These are phyloP conservation scores for Timema podura DNA, from an alignment of 2,888 invertebrate genomes.

Conservation along the genomic window DNA sequence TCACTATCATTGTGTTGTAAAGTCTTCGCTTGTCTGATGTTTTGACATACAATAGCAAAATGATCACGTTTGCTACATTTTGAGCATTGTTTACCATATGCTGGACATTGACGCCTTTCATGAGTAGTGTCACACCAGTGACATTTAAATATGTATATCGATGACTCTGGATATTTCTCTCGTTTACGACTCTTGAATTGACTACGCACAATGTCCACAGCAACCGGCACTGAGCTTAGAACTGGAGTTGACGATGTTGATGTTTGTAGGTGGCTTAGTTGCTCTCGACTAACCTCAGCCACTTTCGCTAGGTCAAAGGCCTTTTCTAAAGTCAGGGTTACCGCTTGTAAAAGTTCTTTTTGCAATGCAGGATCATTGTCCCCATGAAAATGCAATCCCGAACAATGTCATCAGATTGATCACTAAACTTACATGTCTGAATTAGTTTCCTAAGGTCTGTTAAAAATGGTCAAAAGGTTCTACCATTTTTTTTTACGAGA, in stretches of 20 bases:
- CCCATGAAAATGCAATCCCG: constrained; percentile 1
- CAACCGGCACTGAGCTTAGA: neutral
- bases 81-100: neutral
- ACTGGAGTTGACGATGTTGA: neutral
- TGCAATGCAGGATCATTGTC: neutral
- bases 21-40: neutral
- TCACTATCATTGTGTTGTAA: neutral
- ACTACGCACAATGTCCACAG: neutral
- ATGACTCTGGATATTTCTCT: neutral
- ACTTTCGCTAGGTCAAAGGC: neutral
- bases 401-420: neutral
- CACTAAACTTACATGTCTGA: neutral
- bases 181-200: neutral
- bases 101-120: neutral
- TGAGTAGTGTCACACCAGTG: neutral
- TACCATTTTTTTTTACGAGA: neutral
- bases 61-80: neutral
- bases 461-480: neutral
- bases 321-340: neutral
- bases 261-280: neutral
- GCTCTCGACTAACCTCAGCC: neutral
- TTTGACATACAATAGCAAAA: constrained; percentile 4
- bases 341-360: neutral
- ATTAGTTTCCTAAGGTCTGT: neutral
- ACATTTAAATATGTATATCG: neutral